Percentiles rank a stretch among this genome's conserved stretches.
phyloP scores from a whole-genome alignment of 2,888 invertebrate genomes.

The Stramonita haemastoma region DNA sequence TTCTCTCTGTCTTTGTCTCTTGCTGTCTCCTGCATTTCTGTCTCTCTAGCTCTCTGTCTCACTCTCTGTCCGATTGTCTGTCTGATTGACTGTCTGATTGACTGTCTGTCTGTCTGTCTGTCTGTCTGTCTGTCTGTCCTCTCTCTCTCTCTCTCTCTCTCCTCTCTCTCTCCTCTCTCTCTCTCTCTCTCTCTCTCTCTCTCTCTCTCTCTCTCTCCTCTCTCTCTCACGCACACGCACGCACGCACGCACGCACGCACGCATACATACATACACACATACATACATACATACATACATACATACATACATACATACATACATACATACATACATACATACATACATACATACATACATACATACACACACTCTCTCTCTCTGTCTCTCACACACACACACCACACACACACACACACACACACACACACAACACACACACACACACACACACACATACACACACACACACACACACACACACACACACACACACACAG shows the following conservation, averaged over 20 bases:
- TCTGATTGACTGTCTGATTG: no score
- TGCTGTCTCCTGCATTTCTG: no score
- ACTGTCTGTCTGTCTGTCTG: no score
- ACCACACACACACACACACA: neutral
- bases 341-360: neutral
- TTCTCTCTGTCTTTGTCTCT: no score
- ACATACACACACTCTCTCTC: neutral
- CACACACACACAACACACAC: neutral
- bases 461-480: conserved; percentile 5
- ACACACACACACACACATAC: neutral
- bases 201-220: neutral
- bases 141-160: no score
- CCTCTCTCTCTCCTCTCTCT: no score
- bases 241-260: neutral
- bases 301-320: neutral
- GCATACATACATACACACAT: neutral
- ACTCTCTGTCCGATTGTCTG: no score
- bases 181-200: neutral
- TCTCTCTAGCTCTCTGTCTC: no score
- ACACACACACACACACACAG: conserved; percentile 17
- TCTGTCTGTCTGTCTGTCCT: no score
- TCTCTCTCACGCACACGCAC: no score
- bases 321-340: neutral
- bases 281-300: neutral
- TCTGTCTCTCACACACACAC: neutral